phyloP scores from a whole-genome alignment of 2,113 vertebrate species.

The Mola mola region DNA sequence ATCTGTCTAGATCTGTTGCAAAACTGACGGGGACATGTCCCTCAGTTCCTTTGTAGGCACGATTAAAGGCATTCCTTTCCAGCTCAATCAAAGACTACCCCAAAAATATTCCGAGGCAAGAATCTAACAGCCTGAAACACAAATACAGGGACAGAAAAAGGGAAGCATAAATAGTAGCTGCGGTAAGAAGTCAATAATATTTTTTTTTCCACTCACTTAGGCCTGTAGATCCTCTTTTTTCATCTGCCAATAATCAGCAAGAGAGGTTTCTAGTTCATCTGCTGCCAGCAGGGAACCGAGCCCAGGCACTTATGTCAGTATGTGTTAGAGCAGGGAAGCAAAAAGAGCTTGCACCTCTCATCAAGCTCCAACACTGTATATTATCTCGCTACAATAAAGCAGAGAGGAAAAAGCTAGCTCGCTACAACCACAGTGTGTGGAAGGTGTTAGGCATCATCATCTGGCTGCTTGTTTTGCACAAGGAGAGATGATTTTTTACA shows the following conservation, averaged over 20 bases:
- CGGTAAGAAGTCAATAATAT: constrained; percentile 78
- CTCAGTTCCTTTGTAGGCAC: constrained; percentile 73
- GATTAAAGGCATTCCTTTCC: constrained; percentile 81
- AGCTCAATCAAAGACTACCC: constrained; percentile 74
- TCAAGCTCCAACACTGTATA: constrained; percentile 55
- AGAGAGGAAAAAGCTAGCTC: neutral
- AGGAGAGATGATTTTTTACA: no score
- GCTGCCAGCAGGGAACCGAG: constrained; percentile 68
- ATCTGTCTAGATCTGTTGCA: constrained; percentile 70
- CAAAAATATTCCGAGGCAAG: constrained; percentile 77
- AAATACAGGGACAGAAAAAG: constrained; percentile 68
- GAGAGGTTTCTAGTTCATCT: constrained; percentile 74
- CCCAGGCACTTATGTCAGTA: constrained; percentile 68
- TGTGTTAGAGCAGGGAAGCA: constrained; percentile 36
- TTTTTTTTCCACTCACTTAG: constrained; percentile 55
- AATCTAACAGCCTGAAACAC: constrained; percentile 76
- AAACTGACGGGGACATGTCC: constrained; percentile 72
- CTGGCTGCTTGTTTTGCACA: no score
- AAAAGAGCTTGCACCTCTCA: constrained; percentile 57
- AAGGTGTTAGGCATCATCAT: neutral
- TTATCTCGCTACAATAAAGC: neutral
- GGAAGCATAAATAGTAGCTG: constrained; percentile 78
- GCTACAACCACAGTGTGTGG: neutral
- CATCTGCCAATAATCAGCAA: constrained; percentile 76
- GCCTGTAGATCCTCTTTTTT: constrained; percentile 77